Evolutionary conservation across 2,888 invertebrate species (phyloP).

Genomic region (Hyposoter didymator): DNA sequence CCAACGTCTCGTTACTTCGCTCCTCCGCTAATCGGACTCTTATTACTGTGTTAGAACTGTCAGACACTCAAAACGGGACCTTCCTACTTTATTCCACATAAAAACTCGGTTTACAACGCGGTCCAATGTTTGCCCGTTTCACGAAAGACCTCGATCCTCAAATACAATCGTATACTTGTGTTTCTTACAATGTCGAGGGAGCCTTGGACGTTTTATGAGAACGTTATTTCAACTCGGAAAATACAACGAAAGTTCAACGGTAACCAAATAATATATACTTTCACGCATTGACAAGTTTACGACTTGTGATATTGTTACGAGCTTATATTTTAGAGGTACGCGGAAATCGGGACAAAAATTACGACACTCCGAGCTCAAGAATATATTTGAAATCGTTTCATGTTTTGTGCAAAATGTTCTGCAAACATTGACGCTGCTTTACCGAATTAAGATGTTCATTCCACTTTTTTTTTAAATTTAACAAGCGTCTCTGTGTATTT

Average conservation of each 20-base stretch:
- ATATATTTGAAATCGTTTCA: not conserved
- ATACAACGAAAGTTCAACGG: slow-evolving; percentile 38
- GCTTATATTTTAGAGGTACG: not conserved
- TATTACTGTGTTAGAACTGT: not conserved
- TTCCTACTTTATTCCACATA: slow-evolving; percentile 8
- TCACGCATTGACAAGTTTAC: slow-evolving; percentile 64
- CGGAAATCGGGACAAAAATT: not conserved
- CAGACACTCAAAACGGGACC: slow-evolving; percentile 30
- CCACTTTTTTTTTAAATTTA: not conserved
- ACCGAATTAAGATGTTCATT: not conserved
- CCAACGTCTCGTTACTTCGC: slow-evolving; percentile 14
- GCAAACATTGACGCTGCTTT: not conserved
- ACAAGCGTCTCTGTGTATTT: not conserved
- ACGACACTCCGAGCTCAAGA: not conserved
- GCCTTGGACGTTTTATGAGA: slow-evolving; percentile 51
- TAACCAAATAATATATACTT: slow-evolving; percentile 45
- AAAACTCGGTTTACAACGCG: not conserved
- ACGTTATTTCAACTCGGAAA: slow-evolving; percentile 30
- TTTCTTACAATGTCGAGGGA: slow-evolving; percentile 21
- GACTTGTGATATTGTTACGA: slow-evolving; percentile 50
- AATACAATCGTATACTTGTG: slow-evolving; percentile 7
- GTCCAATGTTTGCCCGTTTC: slow-evolving; percentile 53
- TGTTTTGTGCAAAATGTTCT: not conserved
- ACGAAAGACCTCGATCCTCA: slow-evolving; percentile 37
- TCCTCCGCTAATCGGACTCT: slow-evolving; percentile 30